Evolutionary conservation across 2,797 vertebrate genomes (phyloP), one percentile per base, ranked within the genome.

Genomic region (Pseudomugil gertrudae): DNA sequence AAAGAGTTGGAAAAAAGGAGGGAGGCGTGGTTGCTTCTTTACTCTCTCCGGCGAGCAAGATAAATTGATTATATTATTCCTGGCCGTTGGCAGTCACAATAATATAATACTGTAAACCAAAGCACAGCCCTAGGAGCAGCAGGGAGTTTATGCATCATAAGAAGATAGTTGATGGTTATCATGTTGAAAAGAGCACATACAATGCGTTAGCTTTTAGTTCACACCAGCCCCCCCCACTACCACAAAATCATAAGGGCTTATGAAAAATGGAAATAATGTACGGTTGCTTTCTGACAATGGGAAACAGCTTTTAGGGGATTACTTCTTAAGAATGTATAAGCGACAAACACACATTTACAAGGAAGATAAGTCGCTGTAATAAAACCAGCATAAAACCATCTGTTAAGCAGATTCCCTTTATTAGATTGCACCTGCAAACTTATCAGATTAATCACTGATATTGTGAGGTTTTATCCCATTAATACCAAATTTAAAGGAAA

Each of bases 61-160:
- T 68, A 88, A 87, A 91, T 87, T 81, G 87, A 90, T 81, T 90
- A 70, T 77, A 81, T 89, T 88, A 84, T 87, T 88, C 66, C 79
- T 69, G 70, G 64, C 81, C 79, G 79, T 87, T 78, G 85, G 79
- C 84, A 88, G 78, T 78, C 80, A 63, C 77, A 78, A 47, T 82
- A 87, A 89, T 81, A 80, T 82, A 90, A 89, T 56, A 67, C 78
- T 78, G 73, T 73, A 83, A 87, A 87, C 83, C 76, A 86, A 80
- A 87, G 90, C 68, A 65, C 63, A 60, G 55, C 66, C 69, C 79
- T 29, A 69, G 81, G 67, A 87, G 70, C 84, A 77, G 82, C 74
- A n/a, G 70, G 81, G 78, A 76, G 72, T 75, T 83, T 79, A 84
- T 86, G 78, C 83, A 79, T 86, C 72, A 84, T 15, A 66, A 63